Percentiles rank a stretch among this genome's conserved stretches.
phyloP scores from a whole-genome alignment of 2,888 invertebrate species.

The Oeneis ivallda region DNA sequence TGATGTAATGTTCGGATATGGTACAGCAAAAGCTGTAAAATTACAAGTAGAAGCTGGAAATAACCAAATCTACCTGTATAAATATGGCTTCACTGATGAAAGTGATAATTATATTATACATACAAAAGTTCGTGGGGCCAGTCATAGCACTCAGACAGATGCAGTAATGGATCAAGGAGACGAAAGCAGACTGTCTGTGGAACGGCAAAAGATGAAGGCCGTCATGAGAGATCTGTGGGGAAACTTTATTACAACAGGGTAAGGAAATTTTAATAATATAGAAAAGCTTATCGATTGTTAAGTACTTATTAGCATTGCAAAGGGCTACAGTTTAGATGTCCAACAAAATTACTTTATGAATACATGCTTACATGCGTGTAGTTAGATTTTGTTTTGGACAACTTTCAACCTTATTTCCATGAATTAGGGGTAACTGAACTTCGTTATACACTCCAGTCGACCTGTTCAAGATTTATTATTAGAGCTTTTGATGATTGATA shows the following conservation, averaged over 20 bases:
- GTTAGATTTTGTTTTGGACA: no score
- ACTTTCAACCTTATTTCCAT: no score
- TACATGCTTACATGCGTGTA: no score
- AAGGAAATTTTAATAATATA: conserved; percentile 24
- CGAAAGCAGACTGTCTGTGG: conserved; percentile 36
- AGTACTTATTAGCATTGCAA: no score
- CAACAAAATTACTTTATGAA: no score
- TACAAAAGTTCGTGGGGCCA: conserved; percentile 43
- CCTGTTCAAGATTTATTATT: no score
- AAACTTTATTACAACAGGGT: conserved; percentile 47
- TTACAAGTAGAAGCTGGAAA: conserved; percentile 51
- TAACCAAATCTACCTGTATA: conserved; percentile 54
- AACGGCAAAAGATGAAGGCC: conserved; percentile 40
- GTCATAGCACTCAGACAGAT: conserved; percentile 48
- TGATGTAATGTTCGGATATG: conserved; percentile 58
- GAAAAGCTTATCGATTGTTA: neutral
- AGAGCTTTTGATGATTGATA: no score
- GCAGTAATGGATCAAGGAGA: conserved; percentile 45
- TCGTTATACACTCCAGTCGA: no score
- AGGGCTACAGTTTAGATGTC: no score
- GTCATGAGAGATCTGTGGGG: conserved; percentile 45
- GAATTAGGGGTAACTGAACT: no score
- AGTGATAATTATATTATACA: conserved; percentile 42
- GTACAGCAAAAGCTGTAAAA: conserved; percentile 46
- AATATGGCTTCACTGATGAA: conserved; percentile 52